Evolutionary conservation across 2,888 invertebrate species (phyloP).

Genomic region (Zygaena filipendulae): DNA sequence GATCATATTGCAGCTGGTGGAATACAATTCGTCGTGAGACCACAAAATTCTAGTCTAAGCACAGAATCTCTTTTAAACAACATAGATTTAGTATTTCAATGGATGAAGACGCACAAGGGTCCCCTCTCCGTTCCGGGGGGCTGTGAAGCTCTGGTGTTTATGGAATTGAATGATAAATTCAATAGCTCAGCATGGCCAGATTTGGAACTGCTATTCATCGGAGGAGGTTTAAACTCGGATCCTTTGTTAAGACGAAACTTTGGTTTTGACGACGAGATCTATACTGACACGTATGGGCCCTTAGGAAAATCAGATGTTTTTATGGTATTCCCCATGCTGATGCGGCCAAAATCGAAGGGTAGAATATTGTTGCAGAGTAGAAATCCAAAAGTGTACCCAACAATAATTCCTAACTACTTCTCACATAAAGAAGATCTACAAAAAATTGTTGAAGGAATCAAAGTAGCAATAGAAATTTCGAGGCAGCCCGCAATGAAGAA

Average conservation of each 20-base stretch:
- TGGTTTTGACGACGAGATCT: conserved; percentile 60
- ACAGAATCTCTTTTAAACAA: conserved; percentile 46
- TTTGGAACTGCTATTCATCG: conserved; percentile 71
- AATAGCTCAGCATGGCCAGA: conserved; percentile 70
- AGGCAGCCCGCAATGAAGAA: conserved; percentile 68
- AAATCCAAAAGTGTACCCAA: conserved; percentile 77
- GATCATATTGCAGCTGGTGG: conserved; percentile 77
- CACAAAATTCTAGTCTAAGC: conserved; percentile 34
- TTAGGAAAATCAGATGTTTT: conserved; percentile 47
- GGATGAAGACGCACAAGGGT: conserved; percentile 61
- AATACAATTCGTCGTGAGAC: conserved; percentile 64
- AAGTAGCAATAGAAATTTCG: conserved; percentile 66
- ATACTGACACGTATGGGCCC: conserved; percentile 39
- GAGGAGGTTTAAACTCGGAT: conserved; percentile 63
- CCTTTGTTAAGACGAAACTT: conserved; percentile 56
- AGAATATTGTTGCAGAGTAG: conserved; percentile 73
- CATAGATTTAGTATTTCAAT: conserved; percentile 57
- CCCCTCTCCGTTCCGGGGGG: conserved; percentile 74
- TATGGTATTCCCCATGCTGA: conserved; percentile 75
- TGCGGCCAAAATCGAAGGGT: conserved; percentile 79
- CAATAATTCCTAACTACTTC: conserved; percentile 85
- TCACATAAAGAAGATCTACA: conserved; percentile 70
- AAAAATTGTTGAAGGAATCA: conserved; percentile 73
- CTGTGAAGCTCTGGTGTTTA: conserved; percentile 73
- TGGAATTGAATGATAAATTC: conserved; percentile 69